A percentile compares a stretch with the other conserved stretches of the same genome.
phyloP scores from a whole-genome alignment of 2,888 invertebrate species.

The Lycocerus yunnanus region DNA sequence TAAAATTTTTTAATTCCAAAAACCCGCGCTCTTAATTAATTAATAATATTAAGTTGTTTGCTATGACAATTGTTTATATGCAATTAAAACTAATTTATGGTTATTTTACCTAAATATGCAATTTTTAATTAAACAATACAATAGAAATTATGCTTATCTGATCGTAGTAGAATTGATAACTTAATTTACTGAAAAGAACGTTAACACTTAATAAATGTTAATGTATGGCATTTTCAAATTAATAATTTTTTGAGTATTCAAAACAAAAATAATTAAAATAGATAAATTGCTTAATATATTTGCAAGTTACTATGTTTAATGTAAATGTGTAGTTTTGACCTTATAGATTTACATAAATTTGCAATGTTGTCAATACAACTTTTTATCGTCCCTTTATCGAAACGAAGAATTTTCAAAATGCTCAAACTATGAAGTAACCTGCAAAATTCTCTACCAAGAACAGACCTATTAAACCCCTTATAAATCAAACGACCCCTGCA shows the following conservation, averaged over 20 bases:
- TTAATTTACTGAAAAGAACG: background rate
- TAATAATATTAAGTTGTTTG: background rate
- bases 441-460: no score
- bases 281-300: background rate
- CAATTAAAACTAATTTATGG: background rate
- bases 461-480: no score
- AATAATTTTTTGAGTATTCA: background rate
- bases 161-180: background rate
- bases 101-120: background rate
- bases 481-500: no score
- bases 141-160: conserved; percentile 1
- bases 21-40: background rate
- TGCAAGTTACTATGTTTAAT: background rate
- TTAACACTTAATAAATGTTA: background rate
- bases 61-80: background rate
- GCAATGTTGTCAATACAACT: background rate
- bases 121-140: background rate
- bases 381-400: background rate
- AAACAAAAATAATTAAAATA: background rate
- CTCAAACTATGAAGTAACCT: no score
- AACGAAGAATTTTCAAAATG: background rate
- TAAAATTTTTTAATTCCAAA: background rate
- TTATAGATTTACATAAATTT: background rate
- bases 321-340: background rate
- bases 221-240: background rate